phyloP scores from a whole-genome alignment of 2,797 vertebrate genomes.

The Phaenicophaeus curvirostris region DNA sequence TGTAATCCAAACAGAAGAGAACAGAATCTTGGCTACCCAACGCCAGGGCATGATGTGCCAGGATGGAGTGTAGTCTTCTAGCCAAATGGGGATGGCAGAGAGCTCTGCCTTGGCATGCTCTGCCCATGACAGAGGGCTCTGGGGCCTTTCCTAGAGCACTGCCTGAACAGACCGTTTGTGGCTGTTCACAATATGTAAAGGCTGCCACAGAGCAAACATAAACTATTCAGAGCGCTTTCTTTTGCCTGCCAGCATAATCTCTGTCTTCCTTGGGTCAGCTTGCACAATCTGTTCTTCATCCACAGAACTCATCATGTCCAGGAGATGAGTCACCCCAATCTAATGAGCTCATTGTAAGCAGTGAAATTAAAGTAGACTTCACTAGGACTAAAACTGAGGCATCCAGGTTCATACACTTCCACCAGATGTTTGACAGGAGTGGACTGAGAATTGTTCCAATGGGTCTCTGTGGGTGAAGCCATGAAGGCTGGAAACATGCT shows the following conservation, averaged over 20 bases:
- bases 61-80: neutral
- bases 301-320: neutral
- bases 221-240: slow-evolving; percentile 1
- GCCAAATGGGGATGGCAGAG: neutral
- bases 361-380: neutral
- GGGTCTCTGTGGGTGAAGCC: neutral
- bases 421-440: neutral
- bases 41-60: neutral
- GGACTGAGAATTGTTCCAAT: neutral
- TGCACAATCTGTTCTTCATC: slow-evolving; percentile 18
- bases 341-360: neutral
- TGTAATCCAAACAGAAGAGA: neutral
- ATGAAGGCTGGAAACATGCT: neutral
- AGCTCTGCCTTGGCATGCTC: neutral
- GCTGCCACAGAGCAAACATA: neutral
- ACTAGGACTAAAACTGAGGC: neutral
- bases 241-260: slow-evolving; percentile 16
- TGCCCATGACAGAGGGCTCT: neutral
- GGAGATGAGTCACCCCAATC: neutral
- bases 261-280: slow-evolving; percentile 3
- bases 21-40: neutral
- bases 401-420: neutral
- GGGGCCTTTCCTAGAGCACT: neutral
- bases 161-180: neutral
- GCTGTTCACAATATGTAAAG: neutral